A percentile compares a stretch with the other conserved stretches of the same genome.
Conservation (phyloP, 1,140 invertebrate genomes). For the Macrosteles quadrilineatus region DNA sequence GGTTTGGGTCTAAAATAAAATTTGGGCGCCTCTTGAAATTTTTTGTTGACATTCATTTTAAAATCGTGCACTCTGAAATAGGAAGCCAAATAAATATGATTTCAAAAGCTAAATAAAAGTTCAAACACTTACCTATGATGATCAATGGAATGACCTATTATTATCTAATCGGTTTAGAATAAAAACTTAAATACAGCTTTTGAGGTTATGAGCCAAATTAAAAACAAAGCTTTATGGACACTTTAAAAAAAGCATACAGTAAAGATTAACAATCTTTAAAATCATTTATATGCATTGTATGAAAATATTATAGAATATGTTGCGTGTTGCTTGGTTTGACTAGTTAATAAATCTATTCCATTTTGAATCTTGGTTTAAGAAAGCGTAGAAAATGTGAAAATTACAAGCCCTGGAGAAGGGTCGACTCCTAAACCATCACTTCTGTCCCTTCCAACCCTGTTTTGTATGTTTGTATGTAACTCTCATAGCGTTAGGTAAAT, state of each 20-base stretch:
- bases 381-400: not conserved
- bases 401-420: not conserved
- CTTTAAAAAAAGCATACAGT: no score
- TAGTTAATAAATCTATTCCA: constrained; percentile 7
- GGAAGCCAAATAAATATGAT: not conserved
- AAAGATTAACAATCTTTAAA: no score
- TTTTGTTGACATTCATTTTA: not conserved
- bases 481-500: not conserved
- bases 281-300: no score
- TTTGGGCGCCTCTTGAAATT: not conserved
- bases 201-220: no score
- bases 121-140: no score
- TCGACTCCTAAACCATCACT: not conserved
- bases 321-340: no score
- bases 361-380: not conserved
- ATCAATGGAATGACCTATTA: no score
- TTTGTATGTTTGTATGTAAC: not conserved
- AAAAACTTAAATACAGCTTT: no score
- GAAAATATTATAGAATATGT: no score
- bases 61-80: not conserved
- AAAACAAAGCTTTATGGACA: no score
- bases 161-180: no score
- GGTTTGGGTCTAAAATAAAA: not conserved
- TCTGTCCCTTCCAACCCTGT: not conserved
- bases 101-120: not conserved